Conservation (phyloP, 1,140 invertebrate genomes). For the Monomorium pharaonis region DNA sequence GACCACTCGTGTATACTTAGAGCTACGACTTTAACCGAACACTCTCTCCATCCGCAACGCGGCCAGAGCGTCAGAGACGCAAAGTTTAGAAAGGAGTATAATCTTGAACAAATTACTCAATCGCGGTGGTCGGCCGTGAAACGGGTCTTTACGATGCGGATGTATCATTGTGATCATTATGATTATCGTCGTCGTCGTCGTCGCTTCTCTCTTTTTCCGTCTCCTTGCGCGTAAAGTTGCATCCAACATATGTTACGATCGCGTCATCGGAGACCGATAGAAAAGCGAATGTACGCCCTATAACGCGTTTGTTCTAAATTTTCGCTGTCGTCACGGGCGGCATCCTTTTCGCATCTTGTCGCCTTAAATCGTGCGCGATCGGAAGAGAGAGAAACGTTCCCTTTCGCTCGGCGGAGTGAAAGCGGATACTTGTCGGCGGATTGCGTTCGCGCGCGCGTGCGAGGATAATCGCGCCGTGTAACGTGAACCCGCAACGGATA, state of each 20-base stretch:
- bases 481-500: background rate
- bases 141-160: background rate
- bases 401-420: background rate
- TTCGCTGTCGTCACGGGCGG: no score
- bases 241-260: conserved; percentile 48
- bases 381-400: conserved; percentile 3
- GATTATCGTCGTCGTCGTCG: no score
- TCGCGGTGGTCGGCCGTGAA: background rate
- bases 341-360: background rate
- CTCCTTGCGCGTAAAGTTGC: background rate
- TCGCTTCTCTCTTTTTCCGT: background rate
- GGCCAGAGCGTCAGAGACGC: background rate
- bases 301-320: background rate
- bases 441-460: background rate
- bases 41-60: background rate
- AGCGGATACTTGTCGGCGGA: background rate
- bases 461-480: background rate
- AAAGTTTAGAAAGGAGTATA: background rate
- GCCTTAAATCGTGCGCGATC: background rate
- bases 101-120: conserved; percentile 12
- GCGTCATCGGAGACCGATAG: background rate
- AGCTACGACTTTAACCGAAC: background rate
- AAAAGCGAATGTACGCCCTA: conserved; percentile 55
- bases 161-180: background rate
- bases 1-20: background rate